Evolutionary conservation across 2,113 vertebrate genomes (phyloP).

Genomic region (Megaleporinus macrocephalus): DNA sequence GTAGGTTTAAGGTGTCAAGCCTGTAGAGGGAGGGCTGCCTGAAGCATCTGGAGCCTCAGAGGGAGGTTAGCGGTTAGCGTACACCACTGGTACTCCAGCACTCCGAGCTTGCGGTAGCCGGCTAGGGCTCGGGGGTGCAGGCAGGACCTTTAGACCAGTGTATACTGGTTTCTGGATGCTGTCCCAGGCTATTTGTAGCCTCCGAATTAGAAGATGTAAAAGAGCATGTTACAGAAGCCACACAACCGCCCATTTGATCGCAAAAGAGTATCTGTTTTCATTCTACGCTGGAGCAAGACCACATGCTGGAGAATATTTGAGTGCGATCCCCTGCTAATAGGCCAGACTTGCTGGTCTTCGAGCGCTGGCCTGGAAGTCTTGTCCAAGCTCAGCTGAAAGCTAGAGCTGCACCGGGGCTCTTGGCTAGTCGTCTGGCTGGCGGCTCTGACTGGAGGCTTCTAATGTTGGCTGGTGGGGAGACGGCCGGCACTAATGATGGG

Average conservation of each 20-base stretch:
- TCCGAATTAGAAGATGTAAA: slow-evolving; percentile 8
- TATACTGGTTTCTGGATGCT: slow-evolving; percentile 26
- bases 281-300: neutral
- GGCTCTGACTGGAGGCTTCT: slow-evolving; percentile 32
- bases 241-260: neutral
- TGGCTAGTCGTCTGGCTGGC: slow-evolving; percentile 20
- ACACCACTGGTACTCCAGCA: neutral
- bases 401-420: neutral
- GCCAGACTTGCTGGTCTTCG: neutral
- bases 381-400: neutral
- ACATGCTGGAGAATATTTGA: slow-evolving; percentile 12
- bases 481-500: slow-evolving; percentile 76
- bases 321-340: slow-evolving; percentile 8
- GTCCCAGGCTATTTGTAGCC: slow-evolving; percentile 13
- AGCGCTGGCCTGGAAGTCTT: neutral
- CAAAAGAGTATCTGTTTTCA: neutral
- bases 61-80: slow-evolving; percentile 39
- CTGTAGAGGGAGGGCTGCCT: slow-evolving; percentile 32
- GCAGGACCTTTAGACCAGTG: slow-evolving; percentile 19
- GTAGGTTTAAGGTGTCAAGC: slow-evolving; percentile 87
- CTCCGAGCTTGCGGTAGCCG: slow-evolving; percentile 21
- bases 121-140: slow-evolving; percentile 17
- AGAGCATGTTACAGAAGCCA: neutral
- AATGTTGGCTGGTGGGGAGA: slow-evolving; percentile 44
- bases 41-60: slow-evolving; percentile 28